Evolutionary conservation across 2,888 invertebrate species (phyloP), one percentile per base, ranked within the genome.

Genomic region (Polymixis flavicincta): DNA sequence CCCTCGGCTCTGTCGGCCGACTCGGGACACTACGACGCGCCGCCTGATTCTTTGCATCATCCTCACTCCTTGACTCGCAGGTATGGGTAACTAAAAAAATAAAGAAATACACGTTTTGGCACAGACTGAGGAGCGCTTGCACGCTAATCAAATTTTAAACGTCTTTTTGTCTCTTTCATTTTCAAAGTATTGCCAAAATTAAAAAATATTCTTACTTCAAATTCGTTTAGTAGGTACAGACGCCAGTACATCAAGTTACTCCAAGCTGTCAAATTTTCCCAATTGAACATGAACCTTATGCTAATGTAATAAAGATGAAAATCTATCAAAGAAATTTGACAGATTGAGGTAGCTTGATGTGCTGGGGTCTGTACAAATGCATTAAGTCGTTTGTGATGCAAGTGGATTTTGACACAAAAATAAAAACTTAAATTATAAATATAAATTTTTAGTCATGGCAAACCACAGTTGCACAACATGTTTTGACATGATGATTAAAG

Each of bases 1-100:
- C 90, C 94, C 78, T 97, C 93, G 97, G 98, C 87, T 97, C 97
- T 98, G 90, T 98, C 98, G 61, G 97, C 97, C 7, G 98, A 98
- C 95, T 98, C 98, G 72, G 98, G 98, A 8, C 98, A 98, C 93
- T 98, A 97, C 92, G 96, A 97, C 78, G 98, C 96, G 82, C 93
- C 93, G 78, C 91, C 92, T 17, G 92, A 92, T 74, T 79, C 88
- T 8, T 76, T 89, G 70, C 91, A 90, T 59, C 92, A 90, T 55
- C 89, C 92, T 71, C 93, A 92, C 82, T 90, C 93, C 59, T 86
- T 89, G 22, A 88, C 91, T 19, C 90, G 92, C 87, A 92, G 93
- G 93, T 93, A 83, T 32, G 54, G 6, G 13, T 8, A 45, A 9
- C 1, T 60, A 14, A 1, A 25, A 7, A 45, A 25, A 42, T 0